Base-by-base conservation (phyloP, 2,888 invertebrate genomes). In the Coleophora deauratella region DNA sequence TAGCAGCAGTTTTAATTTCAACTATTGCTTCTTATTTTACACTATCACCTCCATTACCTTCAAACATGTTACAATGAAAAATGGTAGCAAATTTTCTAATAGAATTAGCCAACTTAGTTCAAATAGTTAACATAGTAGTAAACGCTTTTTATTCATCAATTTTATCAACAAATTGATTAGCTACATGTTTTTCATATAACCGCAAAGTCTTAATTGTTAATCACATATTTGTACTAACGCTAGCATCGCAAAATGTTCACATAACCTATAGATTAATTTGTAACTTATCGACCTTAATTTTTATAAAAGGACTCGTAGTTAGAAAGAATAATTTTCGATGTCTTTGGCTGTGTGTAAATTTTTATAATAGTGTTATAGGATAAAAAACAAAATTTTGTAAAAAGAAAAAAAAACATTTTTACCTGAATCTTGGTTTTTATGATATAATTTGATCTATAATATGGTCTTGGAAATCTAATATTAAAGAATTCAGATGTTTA, bases 221-320 rank as follows among this genome's bases (percentile, higher is more conserved):
- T 50, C 60, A 62, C 63, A 62, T 66, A 54, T 55, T 60, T 57
- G 57, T 64, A 66, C 59, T 65, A 61, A 69, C 84, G 84, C 79
- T 84, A 81, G 80, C 80, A 85, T 86, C 86, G 86, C 86, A 85
- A 84, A 85, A 86, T 86, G 86, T 86, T 86, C 86, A 86, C 85
- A 85, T 85, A 68, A 82, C 84, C 85, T 85, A 72, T 55, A 53
- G 53, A 31, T 11, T 31, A 31, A 31, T 64, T 64, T 69, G 64
- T 63, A 73, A 61, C 60, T 52, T 70, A 62, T 73, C 62, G 65
- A 59, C 61, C 64, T 63, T 57, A 56, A 59, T 59, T 73, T 77
- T 77, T 67, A 72, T 55, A 60, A 72, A 61, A 52, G 51, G 69
- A 66, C 67, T 69, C 57, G 73, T 81, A 79, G 69, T 73, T 79